Evolutionary conservation across 2,113 vertebrate species (phyloP).

Genomic region (Nibea coibor): DNA sequence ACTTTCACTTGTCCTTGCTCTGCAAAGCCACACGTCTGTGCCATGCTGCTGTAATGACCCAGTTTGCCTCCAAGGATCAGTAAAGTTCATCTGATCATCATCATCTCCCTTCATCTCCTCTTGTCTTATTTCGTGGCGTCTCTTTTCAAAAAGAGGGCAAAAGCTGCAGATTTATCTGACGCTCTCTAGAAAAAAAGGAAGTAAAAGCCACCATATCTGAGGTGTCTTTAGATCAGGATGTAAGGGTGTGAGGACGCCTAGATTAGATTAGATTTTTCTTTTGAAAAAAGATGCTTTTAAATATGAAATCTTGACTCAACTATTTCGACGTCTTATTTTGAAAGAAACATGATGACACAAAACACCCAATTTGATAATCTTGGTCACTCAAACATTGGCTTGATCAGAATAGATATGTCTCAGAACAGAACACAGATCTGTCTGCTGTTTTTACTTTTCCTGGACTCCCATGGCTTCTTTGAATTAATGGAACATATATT

Average conservation of each 20-base stretch:
- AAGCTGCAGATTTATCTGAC: constrained; percentile 10
- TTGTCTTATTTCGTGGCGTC: not conserved
- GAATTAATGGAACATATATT: not conserved
- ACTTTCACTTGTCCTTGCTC: not conserved
- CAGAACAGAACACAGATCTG: not conserved
- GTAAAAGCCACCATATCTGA: not conserved
- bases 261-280: not conserved
- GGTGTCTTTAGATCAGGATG: not conserved
- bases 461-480: not conserved
- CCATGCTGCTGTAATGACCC: not conserved
- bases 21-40: not conserved
- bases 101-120: not conserved
- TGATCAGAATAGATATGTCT: not conserved
- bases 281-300: not conserved
- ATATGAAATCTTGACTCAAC: not conserved
- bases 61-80: constrained; percentile 35
- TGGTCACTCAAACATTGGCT: not conserved
- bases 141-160: not conserved
- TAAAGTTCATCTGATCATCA: constrained; percentile 44
- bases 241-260: too few relatives aligned
- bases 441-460: not conserved
- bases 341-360: not conserved
- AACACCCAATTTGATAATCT: not conserved
- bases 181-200: not conserved
- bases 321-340: not conserved